These are phyloP conservation scores for Drosophila ezoana DNA, from an alignment of 2,888 invertebrate genomes.

Conservation along the genomic window DNA sequence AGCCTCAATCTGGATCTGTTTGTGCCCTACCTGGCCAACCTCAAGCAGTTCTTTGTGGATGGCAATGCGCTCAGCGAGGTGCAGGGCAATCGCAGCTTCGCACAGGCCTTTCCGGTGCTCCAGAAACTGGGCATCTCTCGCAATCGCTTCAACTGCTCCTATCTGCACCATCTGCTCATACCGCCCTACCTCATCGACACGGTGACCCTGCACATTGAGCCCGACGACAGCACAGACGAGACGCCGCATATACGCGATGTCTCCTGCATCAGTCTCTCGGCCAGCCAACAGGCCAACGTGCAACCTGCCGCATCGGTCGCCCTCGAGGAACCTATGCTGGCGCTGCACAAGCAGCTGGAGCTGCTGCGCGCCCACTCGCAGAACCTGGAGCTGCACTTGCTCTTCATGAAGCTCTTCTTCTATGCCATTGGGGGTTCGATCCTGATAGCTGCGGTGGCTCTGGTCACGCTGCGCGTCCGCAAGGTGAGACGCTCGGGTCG, in stretches of 20 bases:
- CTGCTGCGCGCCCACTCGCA: slow-evolving; percentile 71
- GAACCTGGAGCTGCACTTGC: slow-evolving; percentile 76
- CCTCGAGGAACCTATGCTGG: slow-evolving; percentile 26
- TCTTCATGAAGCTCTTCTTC: slow-evolving; percentile 74
- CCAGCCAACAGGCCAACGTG: slow-evolving; percentile 31
- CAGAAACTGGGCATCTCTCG: slow-evolving; percentile 81
- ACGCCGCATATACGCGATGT: slow-evolving; percentile 84
- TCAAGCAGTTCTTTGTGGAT: slow-evolving; percentile 81
- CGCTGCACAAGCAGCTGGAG: slow-evolving; percentile 69
- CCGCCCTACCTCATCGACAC: slow-evolving; percentile 76
- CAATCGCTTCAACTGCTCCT: slow-evolving; percentile 84
- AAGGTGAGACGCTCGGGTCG: slow-evolving; percentile 68
- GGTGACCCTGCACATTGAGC: slow-evolving; percentile 81
- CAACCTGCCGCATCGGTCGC: slow-evolving; percentile 23
- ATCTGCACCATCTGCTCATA: slow-evolving; percentile 81
- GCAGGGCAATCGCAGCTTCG: slow-evolving; percentile 78
- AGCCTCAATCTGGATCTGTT: slow-evolving; percentile 84
- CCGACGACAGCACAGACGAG: slow-evolving; percentile 73
- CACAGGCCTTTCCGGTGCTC: slow-evolving; percentile 80
- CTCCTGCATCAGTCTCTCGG: slow-evolving; percentile 69
- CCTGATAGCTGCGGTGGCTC: slow-evolving; percentile 42
- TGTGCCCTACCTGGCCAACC: slow-evolving; percentile 81
- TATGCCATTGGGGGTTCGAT: slow-evolving; percentile 57
- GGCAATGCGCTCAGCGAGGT: slow-evolving; percentile 83
- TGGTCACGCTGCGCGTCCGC: slow-evolving; percentile 53